Base-by-base conservation (phyloP, 2,888 invertebrate species). In the Megalurothrips usitatus region DNA sequence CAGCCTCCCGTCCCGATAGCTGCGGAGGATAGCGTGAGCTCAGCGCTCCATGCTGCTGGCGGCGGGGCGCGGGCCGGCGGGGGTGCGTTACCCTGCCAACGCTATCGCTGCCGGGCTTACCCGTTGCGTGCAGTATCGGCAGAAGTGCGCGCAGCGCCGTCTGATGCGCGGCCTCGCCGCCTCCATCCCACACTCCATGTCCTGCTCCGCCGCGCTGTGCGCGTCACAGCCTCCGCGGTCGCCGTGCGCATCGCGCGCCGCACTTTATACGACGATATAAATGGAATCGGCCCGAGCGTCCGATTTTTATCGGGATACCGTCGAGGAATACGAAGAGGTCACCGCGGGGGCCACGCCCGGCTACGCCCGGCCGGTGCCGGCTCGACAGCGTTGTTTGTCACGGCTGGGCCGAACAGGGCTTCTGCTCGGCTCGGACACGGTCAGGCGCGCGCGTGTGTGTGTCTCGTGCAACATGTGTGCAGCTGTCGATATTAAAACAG, bases 401-500 rank as follows among this genome's bases (percentile, higher is more conserved):
- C 52, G 58, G 58, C 68, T 8, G 68, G 23, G 23, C 68, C 68
- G 26, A 26, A 26, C 68, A n/a, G 68, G 26, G 68, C 26, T 19
- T 58, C 19, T 19, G 19, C 17, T 6, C 58, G 58, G 19, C 19
- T 12, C 52, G 52, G 52, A 52, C 52, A 19, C 52, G 14, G 52
- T n/a, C n/a, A n/a, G n/a, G n/a, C n/a, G 34, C 34, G 6, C 34
- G 34, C 34, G 34, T 43, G 34, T 43, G 34, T 43, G 34, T 43
- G 34, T 43, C 3, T 43, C 68, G 68, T 68, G 23, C 68, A 68
- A 23, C 63, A n/a, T 23, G 68, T 23, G 68, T 23, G 68, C 68
- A 68, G 68, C 68, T 68, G 68, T 23, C 68, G 68, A 68, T 68
- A 68, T 68, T 68, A 68, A 68, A 68, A 68, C 68, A 23, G 68